Evolutionary conservation across 2,797 vertebrate species (phyloP), one percentile per base, ranked within the genome.

Genomic region (Sylvilagus floridanus): DNA sequence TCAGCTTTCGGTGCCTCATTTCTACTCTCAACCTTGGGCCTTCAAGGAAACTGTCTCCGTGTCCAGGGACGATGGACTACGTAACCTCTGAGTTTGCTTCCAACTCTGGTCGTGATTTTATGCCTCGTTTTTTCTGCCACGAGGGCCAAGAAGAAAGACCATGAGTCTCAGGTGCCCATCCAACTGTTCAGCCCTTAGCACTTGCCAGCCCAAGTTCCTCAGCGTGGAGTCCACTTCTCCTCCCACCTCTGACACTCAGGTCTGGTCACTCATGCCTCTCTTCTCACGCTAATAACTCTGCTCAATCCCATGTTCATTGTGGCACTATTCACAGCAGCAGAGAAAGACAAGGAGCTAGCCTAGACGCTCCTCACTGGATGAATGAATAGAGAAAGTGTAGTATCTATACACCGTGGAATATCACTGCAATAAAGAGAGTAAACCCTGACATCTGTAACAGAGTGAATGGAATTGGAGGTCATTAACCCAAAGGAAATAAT

Each of bases 21-120:
- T 87, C 68, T 60, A 11, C 35, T n/a, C 76, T 35, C 75, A 92
- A 89, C 54, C 78, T 0, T 32, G 73, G 89, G 91, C 90, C 89
- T 89, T 87, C 95, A 91, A 75, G 37, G 50, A 88, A 88, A 79
- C 92, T 30, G 68, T 4, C 52, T 72, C 68, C 21, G 0, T 0
- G 7, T 16, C 63, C 85, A 9, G 2, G 24, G 90, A 69, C 28
- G 6, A 35, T 47, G 35, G 5, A 62, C 68, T 32, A 52, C 50
- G n/a, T 35, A 17, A 35, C 32, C 37, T 57, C 57, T 24, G 24
- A 19, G 13, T 26, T 52, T 8, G 11, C 84, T 75, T 47, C 66
- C n/a, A 60, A 17, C 8, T 9, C 13, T 47, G 19, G 24, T 28
- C 78, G 35, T 50, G 47, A 21, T 78, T 81, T 68, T 50, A 11